These are phyloP conservation scores for Halcyon leucocephala DNA, from an alignment of 2,797 vertebrate species.

Conservation along the genomic window DNA sequence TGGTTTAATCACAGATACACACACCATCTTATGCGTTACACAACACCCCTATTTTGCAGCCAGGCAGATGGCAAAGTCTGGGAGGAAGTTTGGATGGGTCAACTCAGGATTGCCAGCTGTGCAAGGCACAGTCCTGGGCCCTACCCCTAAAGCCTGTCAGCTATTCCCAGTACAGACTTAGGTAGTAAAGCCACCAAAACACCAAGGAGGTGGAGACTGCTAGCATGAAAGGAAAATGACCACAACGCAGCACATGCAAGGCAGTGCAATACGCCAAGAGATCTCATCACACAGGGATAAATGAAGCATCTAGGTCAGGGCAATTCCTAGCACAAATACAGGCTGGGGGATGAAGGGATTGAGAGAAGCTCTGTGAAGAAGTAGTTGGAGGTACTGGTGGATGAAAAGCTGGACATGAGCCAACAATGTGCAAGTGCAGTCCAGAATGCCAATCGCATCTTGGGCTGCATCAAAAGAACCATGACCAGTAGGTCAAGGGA, in stretches of 20 bases:
- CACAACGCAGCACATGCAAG: not conserved
- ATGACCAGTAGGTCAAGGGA: not conserved
- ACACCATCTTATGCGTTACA: not conserved
- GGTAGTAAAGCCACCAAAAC: not conserved
- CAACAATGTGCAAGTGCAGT: not conserved
- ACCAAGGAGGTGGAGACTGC: not conserved
- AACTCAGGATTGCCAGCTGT: not conserved
- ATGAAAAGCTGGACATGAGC: not conserved
- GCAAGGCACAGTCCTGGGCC: fast-evolving
- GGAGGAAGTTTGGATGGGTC: not conserved
- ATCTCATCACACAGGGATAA: not conserved
- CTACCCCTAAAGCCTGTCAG: not conserved
- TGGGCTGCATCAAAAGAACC: not conserved
- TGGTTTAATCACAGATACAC: not conserved
- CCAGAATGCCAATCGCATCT: not conserved
- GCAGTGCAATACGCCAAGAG: fast-evolving
- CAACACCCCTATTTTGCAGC: not conserved
- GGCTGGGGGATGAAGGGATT: not conserved
- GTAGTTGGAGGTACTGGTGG: not conserved
- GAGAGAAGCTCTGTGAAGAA: not conserved
- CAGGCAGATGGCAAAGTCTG: not conserved
- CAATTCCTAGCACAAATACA: not conserved
- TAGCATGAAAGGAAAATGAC: not conserved
- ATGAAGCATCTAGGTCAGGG: not conserved
- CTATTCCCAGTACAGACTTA: not conserved